Evolutionary conservation across 2,113 vertebrate species (phyloP).

Genomic region (Lanius collurio): DNA sequence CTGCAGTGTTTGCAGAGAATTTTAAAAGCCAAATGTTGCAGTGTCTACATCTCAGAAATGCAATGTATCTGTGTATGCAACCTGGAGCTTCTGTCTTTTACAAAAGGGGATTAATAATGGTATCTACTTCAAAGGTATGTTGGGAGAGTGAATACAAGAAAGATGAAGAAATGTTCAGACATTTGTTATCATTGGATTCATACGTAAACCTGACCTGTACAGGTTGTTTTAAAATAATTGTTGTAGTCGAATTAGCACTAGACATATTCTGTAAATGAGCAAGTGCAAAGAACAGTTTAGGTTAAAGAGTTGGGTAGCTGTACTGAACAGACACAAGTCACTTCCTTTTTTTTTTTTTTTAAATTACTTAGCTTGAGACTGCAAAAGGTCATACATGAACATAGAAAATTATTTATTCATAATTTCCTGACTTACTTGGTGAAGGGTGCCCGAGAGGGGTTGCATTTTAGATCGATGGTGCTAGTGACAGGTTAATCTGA

Average conservation of each 20-base stretch:
- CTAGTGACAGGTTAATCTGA: conserved; percentile 8
- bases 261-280: neutral
- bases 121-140: neutral
- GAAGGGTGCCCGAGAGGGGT: neutral
- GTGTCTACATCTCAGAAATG: neutral
- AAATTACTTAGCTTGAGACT: neutral
- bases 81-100: neutral
- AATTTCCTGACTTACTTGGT: neutral
- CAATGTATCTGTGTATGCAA: neutral
- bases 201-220: neutral
- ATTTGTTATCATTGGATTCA: neutral
- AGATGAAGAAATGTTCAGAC: neutral
- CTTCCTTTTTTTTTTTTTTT: neutral
- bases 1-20: neutral
- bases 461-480: neutral
- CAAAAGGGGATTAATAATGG: neutral
- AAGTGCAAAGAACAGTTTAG: neutral
- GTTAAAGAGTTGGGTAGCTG: neutral
- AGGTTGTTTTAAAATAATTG: neutral
- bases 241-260: neutral
- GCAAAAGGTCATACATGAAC: neutral
- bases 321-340: neutral
- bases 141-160: neutral
- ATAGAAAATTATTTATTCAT: neutral
- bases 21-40: neutral